Base-by-base conservation (phyloP, 2,888 invertebrate species). In the Tholera decimalis region DNA sequence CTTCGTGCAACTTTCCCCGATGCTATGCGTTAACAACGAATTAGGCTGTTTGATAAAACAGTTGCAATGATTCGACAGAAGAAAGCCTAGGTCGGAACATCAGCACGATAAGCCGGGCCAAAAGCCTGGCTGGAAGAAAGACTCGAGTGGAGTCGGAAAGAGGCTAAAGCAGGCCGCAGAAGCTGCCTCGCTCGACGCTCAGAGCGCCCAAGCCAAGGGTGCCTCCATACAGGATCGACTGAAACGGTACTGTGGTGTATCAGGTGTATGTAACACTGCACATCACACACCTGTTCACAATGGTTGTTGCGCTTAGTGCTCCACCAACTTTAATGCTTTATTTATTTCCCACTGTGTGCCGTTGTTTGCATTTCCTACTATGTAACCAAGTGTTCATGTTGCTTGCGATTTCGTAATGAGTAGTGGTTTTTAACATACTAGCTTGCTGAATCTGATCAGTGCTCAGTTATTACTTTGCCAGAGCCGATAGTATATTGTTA, bases 21-120 rank as follows among this genome's bases (percentile, higher is more conserved):
- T 70, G 46, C 60, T 54, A 70, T 76, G 65, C 63, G 72, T 57
- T 71, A 75, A 57, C 28, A 57, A 60, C 56, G 58, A 79, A 65
- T 69, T 78, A 73, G 76, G 61, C 79, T 65, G 79, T 76, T 73
- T 67, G 20, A 80, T 77, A 84, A 79, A 76, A 79, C 77, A 75
- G 79, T 78, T 82, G 75, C 78, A 85, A 82, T 88, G 80, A 83
- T 89, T 90, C 84, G 81, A 88, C 95, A 95, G 95, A 94, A 92
- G 93, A 92, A 95, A 94, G 88, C 91, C 93, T 89, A 93, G 90
- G 83, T 74, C 85, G 66, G 92, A 93, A 24, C 87, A 88, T 26
- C 90, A 87, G 61, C 88, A 90, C 37, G 89, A 89, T 65, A 80
- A 77, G 53, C 58, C 83, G 3, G 87, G 85, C 6, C 84, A 65